Conservation (phyloP, 2,797 vertebrate species). For the Darevskia mixta region DNA sequence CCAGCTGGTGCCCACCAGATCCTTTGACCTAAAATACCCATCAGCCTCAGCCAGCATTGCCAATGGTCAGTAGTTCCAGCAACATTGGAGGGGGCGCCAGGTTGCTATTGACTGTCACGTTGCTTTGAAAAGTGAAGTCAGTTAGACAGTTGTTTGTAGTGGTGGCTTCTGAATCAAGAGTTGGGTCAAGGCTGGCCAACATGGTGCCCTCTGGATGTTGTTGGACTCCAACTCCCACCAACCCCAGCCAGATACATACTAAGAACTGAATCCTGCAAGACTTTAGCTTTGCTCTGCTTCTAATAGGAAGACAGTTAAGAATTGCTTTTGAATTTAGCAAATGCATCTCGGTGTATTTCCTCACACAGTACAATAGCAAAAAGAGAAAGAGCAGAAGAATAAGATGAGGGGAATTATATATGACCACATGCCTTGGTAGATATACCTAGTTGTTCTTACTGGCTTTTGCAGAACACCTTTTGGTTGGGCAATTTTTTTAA, state of each 20-base stretch:
- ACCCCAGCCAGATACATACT: background rate
- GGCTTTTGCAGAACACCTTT: background rate
- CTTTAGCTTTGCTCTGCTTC: background rate
- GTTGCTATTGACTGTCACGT: background rate
- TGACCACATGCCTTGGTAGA: background rate
- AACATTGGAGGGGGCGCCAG: no score
- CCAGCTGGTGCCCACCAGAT: no score
- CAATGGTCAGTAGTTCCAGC: no score
- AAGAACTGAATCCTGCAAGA: background rate
- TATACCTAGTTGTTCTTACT: background rate
- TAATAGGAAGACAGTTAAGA: background rate
- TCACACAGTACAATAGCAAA: background rate
- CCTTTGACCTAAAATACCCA: no score
- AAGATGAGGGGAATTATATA: background rate
- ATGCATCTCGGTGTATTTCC: background rate
- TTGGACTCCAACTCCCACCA: no score
- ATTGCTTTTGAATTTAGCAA: constrained; percentile 1
- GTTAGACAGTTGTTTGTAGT: background rate
- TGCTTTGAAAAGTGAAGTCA: background rate
- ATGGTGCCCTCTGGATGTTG: no score
- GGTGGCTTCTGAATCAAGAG: background rate
- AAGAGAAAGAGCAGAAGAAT: background rate
- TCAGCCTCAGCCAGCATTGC: no score
- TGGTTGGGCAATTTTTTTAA: background rate
- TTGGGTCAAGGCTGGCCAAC: background rate